These are phyloP conservation scores for Nesogale talazaci DNA, from an alignment of 2,113 vertebrate species.

Conservation along the genomic window DNA sequence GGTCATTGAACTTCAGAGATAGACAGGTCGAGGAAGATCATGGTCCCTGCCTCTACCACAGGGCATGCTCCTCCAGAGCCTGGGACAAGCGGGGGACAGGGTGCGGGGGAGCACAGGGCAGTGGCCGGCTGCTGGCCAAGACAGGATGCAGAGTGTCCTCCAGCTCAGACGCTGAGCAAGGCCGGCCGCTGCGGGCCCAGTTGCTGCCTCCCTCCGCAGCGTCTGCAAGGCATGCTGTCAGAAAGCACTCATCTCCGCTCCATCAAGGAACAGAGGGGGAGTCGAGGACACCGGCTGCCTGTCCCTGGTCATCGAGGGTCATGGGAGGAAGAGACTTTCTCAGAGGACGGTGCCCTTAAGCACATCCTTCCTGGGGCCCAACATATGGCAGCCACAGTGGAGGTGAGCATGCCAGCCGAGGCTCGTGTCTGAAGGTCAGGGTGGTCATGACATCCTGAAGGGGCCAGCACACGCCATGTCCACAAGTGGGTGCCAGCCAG, in stretches of 20 bases:
- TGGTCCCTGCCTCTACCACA: not conserved
- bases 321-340: not conserved
- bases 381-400: not conserved
- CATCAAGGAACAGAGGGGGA: not conserved
- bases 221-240: too few relatives aligned
- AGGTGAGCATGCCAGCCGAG: fast-evolving
- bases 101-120: too few relatives aligned
- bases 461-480: too few relatives aligned
- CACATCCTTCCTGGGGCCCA: not conserved
- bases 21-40: not conserved
- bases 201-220: too few relatives aligned
- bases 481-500: too few relatives aligned
- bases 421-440: not conserved
- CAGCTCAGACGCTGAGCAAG: not conserved
- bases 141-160: not conserved
- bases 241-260: not conserved
- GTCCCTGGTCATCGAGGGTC: fast-evolving
- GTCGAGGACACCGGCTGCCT: fast-evolving
- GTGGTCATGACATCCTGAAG: too few relatives aligned
- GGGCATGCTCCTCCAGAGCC: not conserved
- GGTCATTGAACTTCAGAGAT: not conserved
- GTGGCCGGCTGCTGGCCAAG: too few relatives aligned
- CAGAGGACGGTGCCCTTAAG: too few relatives aligned
- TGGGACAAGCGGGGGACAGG: not conserved
- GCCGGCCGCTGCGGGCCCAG: too few relatives aligned